These are phyloP conservation scores for Umimayanthus chanpuru DNA, from an alignment of 92 coral and sea anemone genomes.

Conservation along the genomic window DNA sequence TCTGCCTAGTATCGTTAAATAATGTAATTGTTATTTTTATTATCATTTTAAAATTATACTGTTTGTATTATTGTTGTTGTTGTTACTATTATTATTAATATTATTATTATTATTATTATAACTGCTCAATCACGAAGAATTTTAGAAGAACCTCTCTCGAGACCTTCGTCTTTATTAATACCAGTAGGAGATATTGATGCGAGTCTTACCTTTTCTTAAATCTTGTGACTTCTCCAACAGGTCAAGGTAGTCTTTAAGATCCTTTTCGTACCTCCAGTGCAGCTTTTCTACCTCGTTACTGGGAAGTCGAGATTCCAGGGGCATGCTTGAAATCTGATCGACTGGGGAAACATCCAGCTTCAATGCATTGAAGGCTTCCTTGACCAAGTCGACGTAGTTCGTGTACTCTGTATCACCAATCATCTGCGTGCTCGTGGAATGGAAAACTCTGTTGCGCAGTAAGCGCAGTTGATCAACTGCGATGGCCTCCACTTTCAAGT, in stretches of 20 bases:
- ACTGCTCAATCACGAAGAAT: no score
- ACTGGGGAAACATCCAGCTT: not conserved
- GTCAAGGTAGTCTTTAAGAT: not conserved
- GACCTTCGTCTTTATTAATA: no score
- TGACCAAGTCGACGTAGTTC: not conserved
- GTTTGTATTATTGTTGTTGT: no score
- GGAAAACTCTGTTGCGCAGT: slow-evolving; percentile 15
- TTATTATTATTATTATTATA: no score
- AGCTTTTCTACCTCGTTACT: not conserved
- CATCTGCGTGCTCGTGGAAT: not conserved
- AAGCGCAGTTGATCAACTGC: slow-evolving; percentile 13
- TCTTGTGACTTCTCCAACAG: no score
- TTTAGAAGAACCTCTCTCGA: no score
- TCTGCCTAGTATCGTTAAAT: no score
- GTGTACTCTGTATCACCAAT: slow-evolving; percentile 5
- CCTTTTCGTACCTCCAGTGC: not conserved
- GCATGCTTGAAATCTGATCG: not conserved
- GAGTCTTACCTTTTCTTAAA: no score
- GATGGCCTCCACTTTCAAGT: not conserved
- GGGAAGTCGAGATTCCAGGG: not conserved
- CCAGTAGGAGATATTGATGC: no score
- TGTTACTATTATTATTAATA: no score
- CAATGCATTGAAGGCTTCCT: slow-evolving; percentile 9
- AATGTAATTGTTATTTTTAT: no score
- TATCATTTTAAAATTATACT: no score